phyloP scores from a whole-genome alignment of 23 tunicate genomes.

The Pegea sp. region DNA sequence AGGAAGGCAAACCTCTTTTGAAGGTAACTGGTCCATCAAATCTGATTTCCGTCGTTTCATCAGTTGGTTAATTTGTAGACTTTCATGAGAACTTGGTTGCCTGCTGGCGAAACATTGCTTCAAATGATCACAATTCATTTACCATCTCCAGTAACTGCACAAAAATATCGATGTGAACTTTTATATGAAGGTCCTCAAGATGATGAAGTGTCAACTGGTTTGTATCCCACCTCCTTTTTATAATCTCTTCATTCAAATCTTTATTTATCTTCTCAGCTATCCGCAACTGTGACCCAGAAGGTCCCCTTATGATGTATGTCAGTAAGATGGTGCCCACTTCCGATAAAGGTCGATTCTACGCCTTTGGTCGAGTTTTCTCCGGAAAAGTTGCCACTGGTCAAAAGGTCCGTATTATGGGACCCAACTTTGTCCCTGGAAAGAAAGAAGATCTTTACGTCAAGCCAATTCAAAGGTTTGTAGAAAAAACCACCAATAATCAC shows the following conservation, averaged over 20 bases:
- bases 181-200: slow-evolving; percentile 91
- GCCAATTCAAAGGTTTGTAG: slow-evolving; percentile 74
- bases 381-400: slow-evolving; percentile 96
- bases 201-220: slow-evolving; percentile 61
- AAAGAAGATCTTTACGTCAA: slow-evolving; percentile 75
- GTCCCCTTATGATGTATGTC: slow-evolving; percentile 79
- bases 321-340: slow-evolving; percentile 98
- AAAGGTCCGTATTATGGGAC: slow-evolving; percentile 96
- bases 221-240: not conserved
- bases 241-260: not conserved
- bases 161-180: slow-evolving; percentile 71
- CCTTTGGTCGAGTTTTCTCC: slow-evolving; percentile 93
- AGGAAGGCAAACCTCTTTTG: slow-evolving; percentile 46
- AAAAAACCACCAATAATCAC: too few species aligned
- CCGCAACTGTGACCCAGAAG: slow-evolving; percentile 71
- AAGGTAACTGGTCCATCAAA: slow-evolving; percentile 16
- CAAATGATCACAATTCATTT: slow-evolving; percentile 99
- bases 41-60: not conserved
- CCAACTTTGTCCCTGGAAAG: slow-evolving; percentile 74
- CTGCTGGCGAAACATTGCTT: slow-evolving; percentile 96
- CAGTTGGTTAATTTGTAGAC: slow-evolving; percentile 3
- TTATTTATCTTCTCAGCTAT: slow-evolving; percentile 17
- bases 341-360: slow-evolving; percentile 97
- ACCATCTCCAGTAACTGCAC: slow-evolving; percentile 95
- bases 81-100: slow-evolving; percentile 95